Evolutionary conservation across 2,113 vertebrate genomes (phyloP).

Genomic region (Antennarius striatus): DNA sequence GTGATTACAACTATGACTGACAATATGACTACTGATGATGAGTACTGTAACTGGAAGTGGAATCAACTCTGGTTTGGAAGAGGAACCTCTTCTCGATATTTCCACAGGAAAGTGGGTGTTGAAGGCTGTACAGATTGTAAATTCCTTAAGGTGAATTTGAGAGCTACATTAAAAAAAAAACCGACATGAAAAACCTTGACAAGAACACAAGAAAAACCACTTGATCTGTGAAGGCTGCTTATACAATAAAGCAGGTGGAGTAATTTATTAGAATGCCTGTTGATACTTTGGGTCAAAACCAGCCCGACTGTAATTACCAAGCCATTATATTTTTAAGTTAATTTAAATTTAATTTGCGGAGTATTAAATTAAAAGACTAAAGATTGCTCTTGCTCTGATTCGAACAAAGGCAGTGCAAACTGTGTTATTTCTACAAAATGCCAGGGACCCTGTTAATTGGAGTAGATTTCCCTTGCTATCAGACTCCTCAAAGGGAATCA

Average conservation of each 20-base stretch:
- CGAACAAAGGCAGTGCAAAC: constrained; percentile 6
- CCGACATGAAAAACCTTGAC: too few relatives aligned
- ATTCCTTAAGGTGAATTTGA: too few relatives aligned
- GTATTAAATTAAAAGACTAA: neutral
- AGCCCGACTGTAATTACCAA: constrained; percentile 1
- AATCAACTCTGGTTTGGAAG: too few relatives aligned
- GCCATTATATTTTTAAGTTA: constrained; percentile 4
- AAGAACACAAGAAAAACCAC: too few relatives aligned
- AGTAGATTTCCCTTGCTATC: constrained; percentile 31
- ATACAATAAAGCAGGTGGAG: too few relatives aligned
- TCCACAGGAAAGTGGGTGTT: neutral
- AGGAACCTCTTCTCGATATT: too few relatives aligned
- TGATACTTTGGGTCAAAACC: neutral
- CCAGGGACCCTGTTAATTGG: constrained; percentile 13
- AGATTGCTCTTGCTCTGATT: neutral
- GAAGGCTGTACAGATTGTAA: too few relatives aligned
- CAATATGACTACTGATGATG: too few relatives aligned
- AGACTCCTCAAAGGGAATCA: constrained; percentile 52
- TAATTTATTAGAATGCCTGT: neutral
- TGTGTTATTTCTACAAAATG: constrained; percentile 23
- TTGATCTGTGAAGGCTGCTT: too few relatives aligned
- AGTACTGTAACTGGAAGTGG: too few relatives aligned
- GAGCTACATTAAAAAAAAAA: too few relatives aligned
- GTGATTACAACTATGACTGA: too few relatives aligned
- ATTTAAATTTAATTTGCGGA: constrained; percentile 4